Conservation (phyloP, 1,140 invertebrate species). For the Leptonema lineaticorne region DNA sequence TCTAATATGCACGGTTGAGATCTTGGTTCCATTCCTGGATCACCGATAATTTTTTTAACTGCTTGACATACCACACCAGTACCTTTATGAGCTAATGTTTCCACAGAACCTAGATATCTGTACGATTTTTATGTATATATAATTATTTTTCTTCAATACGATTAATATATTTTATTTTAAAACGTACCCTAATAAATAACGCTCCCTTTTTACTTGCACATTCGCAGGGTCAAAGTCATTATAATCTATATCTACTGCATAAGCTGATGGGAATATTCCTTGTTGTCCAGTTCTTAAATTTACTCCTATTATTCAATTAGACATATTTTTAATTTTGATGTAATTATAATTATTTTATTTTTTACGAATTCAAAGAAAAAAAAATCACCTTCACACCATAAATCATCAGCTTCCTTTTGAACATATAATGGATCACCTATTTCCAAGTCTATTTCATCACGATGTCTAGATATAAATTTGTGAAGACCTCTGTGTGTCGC, state of each 20-base stretch:
- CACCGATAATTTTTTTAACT: slow-evolving; percentile 77
- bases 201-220: slow-evolving; percentile 80
- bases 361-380: not conserved
- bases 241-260: slow-evolving; percentile 94
- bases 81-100: slow-evolving; percentile 92
- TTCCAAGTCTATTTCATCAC: slow-evolving; percentile 94
- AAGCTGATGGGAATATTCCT: slow-evolving; percentile 95
- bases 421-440: slow-evolving; percentile 97
- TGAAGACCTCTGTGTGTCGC: slow-evolving; percentile 93
- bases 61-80: slow-evolving; percentile 86
- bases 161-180: not conserved
- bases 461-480: slow-evolving; percentile 92
- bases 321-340: not conserved
- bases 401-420: slow-evolving; percentile 92
- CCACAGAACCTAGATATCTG: slow-evolving; percentile 90
- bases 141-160: not conserved
- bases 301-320: slow-evolving; percentile 64
- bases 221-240: slow-evolving; percentile 88
- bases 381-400: slow-evolving; percentile 89
- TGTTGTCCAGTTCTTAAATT: slow-evolving; percentile 89
- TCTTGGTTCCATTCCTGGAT: slow-evolving; percentile 64
- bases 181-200: slow-evolving; percentile 79
- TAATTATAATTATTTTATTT: not conserved
- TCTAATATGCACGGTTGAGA: slow-evolving; percentile 84
- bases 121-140: slow-evolving; percentile 7